Evolutionary conservation across 2,113 vertebrate genomes (phyloP), one percentile per base, ranked within the genome.

Genomic region (Maccullochella peelii): DNA sequence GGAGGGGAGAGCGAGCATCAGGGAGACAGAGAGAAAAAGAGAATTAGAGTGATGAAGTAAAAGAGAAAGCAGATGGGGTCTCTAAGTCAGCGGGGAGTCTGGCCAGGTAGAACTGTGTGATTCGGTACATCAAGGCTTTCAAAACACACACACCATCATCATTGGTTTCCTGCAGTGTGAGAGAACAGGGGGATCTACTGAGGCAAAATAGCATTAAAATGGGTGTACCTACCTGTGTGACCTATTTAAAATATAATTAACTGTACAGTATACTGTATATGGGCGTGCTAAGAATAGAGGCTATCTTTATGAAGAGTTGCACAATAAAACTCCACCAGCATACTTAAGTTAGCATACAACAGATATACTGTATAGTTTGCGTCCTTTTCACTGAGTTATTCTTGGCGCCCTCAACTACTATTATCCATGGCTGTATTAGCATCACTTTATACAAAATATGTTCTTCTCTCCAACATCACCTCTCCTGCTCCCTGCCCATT

Each of bases 171-270:
- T 38, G 20, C 5, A 11, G 27, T 49, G 7, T 36, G 61, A 55
- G 36, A 55, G 10, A 66, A 30, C 50, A 8, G 18, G 7, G 50
- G 1, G 1, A 11, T 30, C 44, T 12, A n/a, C 14, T 8, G 52
- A 25, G 30, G 63, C 14, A 59, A 78, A 58, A 58, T 55, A 69
- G 8, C 21, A 54, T 27, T 69, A 11, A 15, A 36, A 85, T 27
- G 38, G 9, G 30, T 52, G 27, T 36, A 55, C 49, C 63, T 80
- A 40, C 52, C 66, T 70, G 70, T 76, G 58, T 76, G 85, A 61
- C 82, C 84, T 72, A 79, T 50, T 84, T 82, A 18, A 62, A 67
- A 79, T 27, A 8, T 62, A 68, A 79, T 6, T 21, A 36, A 50
- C 30, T 63, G 47, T 65, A 33, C 38, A n/a, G 33, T 73, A 55